A percentile compares a stretch with the other conserved stretches of the same genome.
phyloP scores from a whole-genome alignment of 2,888 invertebrate species.

The Glyphotaelius pellucidus region DNA sequence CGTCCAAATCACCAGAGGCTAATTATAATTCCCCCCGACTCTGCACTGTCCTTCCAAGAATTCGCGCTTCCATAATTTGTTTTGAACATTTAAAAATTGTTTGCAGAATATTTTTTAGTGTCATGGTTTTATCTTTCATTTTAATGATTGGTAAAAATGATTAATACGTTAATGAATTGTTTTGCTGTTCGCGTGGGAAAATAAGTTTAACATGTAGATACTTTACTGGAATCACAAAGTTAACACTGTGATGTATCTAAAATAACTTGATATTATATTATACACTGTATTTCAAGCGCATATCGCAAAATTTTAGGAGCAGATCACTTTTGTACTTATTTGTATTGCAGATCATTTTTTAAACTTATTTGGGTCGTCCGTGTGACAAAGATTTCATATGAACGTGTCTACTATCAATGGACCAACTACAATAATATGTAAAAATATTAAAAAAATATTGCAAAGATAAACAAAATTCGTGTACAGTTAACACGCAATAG shows the following conservation, averaged over 20 bases:
- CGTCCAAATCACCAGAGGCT: background rate
- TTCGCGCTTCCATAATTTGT: background rate
- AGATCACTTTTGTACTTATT: no score
- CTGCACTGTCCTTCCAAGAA: background rate
- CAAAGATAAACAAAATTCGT: no score
- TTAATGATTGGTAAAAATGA: background rate
- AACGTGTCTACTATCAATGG: no score
- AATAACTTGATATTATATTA: background rate
- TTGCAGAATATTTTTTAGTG: background rate
- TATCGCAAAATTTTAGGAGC: background rate
- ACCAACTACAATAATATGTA: no score
- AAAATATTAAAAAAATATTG: no score
- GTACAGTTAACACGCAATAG: no score
- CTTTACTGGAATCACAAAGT: background rate
- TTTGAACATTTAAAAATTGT: background rate
- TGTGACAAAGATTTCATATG: no score
- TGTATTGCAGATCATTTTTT: no score
- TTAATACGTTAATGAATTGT: background rate
- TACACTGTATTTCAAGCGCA: no score
- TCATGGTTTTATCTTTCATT: background rate
- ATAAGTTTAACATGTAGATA: background rate
- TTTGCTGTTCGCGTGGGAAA: background rate
- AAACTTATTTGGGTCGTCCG: no score
- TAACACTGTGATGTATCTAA: background rate
- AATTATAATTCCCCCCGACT: background rate